A percentile compares a stretch with the other conserved stretches of the same genome.
phyloP scores from a whole-genome alignment of 2,888 invertebrate genomes.

The Agrotis puta region DNA sequence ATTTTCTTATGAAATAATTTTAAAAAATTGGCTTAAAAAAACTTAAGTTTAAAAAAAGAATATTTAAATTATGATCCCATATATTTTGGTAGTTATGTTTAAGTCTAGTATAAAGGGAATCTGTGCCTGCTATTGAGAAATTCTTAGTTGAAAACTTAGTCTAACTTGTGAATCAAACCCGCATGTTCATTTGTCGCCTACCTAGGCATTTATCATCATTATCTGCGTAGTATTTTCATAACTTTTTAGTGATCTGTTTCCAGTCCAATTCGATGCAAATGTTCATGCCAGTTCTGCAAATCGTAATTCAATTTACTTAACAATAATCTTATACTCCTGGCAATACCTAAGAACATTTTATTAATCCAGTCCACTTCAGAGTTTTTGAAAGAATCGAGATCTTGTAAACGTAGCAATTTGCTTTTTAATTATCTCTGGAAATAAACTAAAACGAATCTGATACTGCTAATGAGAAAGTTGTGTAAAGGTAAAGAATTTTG shows the following conservation, averaged over 20 bases:
- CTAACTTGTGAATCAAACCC: too few species aligned
- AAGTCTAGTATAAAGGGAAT: too few species aligned
- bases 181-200: too few species aligned
- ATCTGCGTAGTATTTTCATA: too few species aligned
- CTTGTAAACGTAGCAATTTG: slow-evolving; percentile 11
- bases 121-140: neutral
- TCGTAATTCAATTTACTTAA: neutral
- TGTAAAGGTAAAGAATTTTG: neutral
- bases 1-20: neutral
- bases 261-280: too few species aligned
- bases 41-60: too few species aligned
- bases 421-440: slow-evolving; percentile 35
- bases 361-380: slow-evolving; percentile 16
- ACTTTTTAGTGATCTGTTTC: too few species aligned
- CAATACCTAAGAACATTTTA: slow-evolving; percentile 1
- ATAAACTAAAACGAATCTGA: slow-evolving; percentile 3
- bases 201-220: too few species aligned
- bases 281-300: too few species aligned
- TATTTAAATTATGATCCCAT: too few species aligned
- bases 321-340: neutral
- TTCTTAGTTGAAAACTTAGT: neutral
- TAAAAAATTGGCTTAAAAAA: too few species aligned
- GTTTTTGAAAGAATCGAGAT: slow-evolving; percentile 27
- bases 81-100: too few species aligned
- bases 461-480: slow-evolving; percentile 18